Conservation (phyloP, 2,113 vertebrate species). For the Puma concolor region DNA sequence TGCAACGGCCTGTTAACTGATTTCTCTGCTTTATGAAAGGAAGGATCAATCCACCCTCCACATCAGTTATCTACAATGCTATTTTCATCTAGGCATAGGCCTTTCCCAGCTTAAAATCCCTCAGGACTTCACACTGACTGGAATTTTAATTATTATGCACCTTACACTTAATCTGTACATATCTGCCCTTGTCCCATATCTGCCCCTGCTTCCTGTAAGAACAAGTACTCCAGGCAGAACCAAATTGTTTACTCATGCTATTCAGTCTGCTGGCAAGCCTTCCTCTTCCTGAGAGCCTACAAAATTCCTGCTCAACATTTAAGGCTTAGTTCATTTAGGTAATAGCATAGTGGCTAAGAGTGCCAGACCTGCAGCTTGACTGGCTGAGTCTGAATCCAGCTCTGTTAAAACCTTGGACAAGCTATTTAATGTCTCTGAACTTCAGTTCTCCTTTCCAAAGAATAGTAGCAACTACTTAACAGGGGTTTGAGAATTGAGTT, state of each 20-base stretch:
- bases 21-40: constrained; percentile 29
- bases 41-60: not conserved
- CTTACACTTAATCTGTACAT: not conserved
- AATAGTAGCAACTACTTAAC: not conserved
- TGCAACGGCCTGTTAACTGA: not conserved
- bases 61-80: not conserved
- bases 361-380: not conserved
- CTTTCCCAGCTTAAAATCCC: constrained; percentile 16
- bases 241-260: not conserved
- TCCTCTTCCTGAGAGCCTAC: not conserved
- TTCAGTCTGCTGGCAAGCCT: not conserved
- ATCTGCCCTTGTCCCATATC: not conserved
- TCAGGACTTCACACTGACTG: not conserved
- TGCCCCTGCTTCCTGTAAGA: not conserved
- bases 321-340: not conserved
- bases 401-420: not conserved
- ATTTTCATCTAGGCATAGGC: not conserved
- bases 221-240: not conserved
- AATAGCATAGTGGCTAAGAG: not conserved
- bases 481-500: constrained; percentile 21
- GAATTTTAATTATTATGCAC: not conserved
- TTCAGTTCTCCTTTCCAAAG: constrained; percentile 12
- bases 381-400: not conserved
- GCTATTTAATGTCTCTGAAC: constrained; percentile 2
- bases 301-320: not conserved